Evolutionary conservation across 2,888 invertebrate genomes (phyloP).

Genomic region (Taenaris catops): DNA sequence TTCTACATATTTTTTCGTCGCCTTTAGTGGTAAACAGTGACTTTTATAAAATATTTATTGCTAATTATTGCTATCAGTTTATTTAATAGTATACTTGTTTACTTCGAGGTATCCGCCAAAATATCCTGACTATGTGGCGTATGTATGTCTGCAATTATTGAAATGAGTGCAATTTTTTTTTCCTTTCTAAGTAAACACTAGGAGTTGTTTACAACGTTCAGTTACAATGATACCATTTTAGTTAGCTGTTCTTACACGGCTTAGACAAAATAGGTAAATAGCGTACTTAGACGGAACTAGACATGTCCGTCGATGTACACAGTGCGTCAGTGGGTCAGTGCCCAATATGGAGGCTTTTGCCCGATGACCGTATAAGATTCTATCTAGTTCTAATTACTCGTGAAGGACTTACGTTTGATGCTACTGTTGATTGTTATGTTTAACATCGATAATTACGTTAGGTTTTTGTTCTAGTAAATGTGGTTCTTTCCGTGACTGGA

Average conservation of each 20-base stretch:
- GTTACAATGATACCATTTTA: constrained; percentile 30
- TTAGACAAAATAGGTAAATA: constrained; percentile 59
- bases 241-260: constrained; percentile 52
- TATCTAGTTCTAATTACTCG: constrained; percentile 42
- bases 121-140: too few species aligned
- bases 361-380: constrained; percentile 59
- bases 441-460: too few species aligned
- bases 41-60: too few species aligned
- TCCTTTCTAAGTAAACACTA: constrained; percentile 19
- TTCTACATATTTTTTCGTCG: too few species aligned
- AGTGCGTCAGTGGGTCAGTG: constrained; percentile 61
- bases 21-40: too few species aligned
- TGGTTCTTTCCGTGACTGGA: too few species aligned
- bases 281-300: constrained; percentile 61
- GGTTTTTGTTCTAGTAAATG: too few species aligned
- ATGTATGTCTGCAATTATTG: too few species aligned
- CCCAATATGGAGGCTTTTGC: constrained; percentile 57
- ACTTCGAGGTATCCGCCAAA: too few species aligned
- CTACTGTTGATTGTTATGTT: too few species aligned
- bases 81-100: too few species aligned
- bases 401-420: constrained; percentile 31
- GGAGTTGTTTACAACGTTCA: constrained; percentile 33
- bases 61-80: too few species aligned
- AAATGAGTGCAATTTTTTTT: constrained; percentile 24
- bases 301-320: constrained; percentile 45